Conservation (phyloP, 2,888 invertebrate species). For the Lymantria dispar region DNA sequence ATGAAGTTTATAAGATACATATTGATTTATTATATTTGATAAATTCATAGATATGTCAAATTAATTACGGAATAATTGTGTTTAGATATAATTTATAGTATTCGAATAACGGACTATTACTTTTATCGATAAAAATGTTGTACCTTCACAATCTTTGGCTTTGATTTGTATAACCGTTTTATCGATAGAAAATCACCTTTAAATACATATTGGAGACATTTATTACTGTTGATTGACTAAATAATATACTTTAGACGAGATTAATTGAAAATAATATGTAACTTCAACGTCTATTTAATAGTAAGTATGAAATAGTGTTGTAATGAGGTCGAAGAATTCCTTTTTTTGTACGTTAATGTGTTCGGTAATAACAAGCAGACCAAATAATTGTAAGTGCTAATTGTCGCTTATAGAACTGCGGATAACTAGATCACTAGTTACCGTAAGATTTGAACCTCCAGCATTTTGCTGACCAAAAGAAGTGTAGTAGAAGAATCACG, state of each 20-base stretch:
- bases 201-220: slow-evolving; percentile 25
- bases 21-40: slow-evolving; percentile 3
- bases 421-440: no score
- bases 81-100: background rate
- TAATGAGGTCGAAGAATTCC: no score
- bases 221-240: slow-evolving; percentile 32
- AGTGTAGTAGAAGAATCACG: slow-evolving; percentile 5
- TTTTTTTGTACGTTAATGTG: no score
- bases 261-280: slow-evolving; percentile 49
- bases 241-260: slow-evolving; percentile 48
- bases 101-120: background rate
- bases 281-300: no score
- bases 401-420: no score
- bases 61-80: background rate
- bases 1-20: background rate
- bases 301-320: no score
- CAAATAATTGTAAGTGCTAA: no score
- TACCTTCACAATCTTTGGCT: slow-evolving; percentile 19
- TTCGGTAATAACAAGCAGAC: no score
- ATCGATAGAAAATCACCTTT: slow-evolving; percentile 45
- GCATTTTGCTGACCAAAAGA: no score
- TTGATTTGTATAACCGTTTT: slow-evolving; percentile 37
- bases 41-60: background rate
- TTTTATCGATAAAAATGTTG: slow-evolving; percentile 22
- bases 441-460: no score